Conservation (phyloP, 2,888 invertebrate genomes). For the Sisyra terminalis region DNA sequence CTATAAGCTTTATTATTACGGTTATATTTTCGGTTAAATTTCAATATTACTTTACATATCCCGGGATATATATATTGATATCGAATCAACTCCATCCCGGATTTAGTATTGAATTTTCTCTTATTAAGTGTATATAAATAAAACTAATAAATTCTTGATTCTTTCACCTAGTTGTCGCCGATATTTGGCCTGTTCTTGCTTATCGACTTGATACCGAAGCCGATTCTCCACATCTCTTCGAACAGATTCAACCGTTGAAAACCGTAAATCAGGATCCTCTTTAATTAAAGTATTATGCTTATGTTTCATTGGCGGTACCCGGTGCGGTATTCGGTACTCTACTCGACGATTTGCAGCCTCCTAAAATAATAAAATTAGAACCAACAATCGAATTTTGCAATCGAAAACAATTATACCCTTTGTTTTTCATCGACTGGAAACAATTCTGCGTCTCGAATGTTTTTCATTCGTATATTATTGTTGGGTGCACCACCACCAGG, state of each 20-base stretch:
- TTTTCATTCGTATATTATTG: slow-evolving; percentile 41
- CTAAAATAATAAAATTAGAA: slow-evolving; percentile 11
- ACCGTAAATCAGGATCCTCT: slow-evolving; percentile 47
- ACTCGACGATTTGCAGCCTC: slow-evolving; percentile 20
- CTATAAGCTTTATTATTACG: too few species aligned
- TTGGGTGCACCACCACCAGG: slow-evolving; percentile 62
- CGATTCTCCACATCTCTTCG: slow-evolving; percentile 52
- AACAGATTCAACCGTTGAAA: slow-evolving; percentile 38
- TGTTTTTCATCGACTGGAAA: slow-evolving; percentile 28
- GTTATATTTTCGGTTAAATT: too few species aligned
- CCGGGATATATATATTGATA: too few species aligned
- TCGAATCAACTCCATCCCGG: too few species aligned
- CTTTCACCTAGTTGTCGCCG: slow-evolving; percentile 40
- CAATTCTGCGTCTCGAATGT: slow-evolving; percentile 47
- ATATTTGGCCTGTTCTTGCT: slow-evolving; percentile 35
- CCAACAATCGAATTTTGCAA: not conserved
- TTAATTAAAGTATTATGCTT: slow-evolving; percentile 23
- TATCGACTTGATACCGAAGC: slow-evolving; percentile 44
- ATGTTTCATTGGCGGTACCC: slow-evolving; percentile 24
- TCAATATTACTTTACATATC: too few species aligned
- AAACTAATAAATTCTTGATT: not conserved
- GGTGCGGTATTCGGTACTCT: slow-evolving; percentile 18
- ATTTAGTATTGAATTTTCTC: too few species aligned
- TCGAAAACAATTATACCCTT: not conserved
- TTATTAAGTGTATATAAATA: not conserved